Percentiles rank a stretch among this genome's conserved stretches.
Evolutionary conservation across 2,113 vertebrate genomes (phyloP).

Genomic region (Oxyura jamaicensis): DNA sequence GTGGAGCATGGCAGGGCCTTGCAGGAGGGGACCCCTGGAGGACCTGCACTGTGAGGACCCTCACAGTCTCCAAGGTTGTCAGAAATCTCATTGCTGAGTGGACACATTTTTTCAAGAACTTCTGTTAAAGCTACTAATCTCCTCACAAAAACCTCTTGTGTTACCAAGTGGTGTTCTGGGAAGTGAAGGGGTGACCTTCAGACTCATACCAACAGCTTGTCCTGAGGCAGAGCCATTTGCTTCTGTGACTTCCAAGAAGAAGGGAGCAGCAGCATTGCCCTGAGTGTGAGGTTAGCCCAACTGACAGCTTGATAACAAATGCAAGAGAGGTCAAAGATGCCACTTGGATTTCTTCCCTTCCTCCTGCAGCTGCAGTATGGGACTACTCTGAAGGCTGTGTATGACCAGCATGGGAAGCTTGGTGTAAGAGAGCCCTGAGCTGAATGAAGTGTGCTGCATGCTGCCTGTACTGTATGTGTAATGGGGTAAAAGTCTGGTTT

Average conservation of each 20-base stretch:
- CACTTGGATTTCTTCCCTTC: background rate
- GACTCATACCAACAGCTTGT: background rate
- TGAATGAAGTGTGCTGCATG: background rate
- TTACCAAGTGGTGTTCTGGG: background rate
- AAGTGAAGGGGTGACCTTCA: background rate
- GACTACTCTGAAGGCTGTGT: background rate
- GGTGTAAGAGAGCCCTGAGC: background rate
- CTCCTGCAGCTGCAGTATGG: background rate
- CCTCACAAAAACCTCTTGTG: background rate
- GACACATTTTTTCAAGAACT: background rate
- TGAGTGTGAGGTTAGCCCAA: background rate
- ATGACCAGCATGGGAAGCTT: background rate
- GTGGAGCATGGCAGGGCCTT: background rate
- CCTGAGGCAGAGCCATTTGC: background rate
- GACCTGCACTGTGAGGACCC: no score
- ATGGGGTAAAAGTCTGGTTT: background rate
- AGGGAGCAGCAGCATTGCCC: background rate
- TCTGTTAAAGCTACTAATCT: accelerated
- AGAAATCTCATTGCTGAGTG: accelerated
- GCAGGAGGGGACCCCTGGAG: background rate
- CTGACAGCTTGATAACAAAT: background rate
- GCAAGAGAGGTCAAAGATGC: background rate
- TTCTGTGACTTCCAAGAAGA: background rate
- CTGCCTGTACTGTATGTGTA: background rate
- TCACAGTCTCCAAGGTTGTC: no score